Conservation (phyloP, 2,888 invertebrate genomes). For the Allolobophora icterica region DNA sequence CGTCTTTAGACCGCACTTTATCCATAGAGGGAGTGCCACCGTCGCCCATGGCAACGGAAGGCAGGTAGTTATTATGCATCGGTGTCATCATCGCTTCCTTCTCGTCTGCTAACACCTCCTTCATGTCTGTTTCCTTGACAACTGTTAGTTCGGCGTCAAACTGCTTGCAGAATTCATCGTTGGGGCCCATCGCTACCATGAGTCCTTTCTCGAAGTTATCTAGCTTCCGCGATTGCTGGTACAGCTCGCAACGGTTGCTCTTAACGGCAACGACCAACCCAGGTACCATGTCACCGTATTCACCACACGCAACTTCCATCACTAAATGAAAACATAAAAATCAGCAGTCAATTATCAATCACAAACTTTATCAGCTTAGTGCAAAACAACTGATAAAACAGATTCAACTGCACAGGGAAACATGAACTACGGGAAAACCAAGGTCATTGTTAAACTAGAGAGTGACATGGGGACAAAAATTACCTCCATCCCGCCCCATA, state of each 20-base stretch:
- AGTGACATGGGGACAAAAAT: no score
- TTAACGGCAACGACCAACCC: constrained; percentile 74
- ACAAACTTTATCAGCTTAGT: neutral
- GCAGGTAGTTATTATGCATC: constrained; percentile 6
- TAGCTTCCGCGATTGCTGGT: neutral
- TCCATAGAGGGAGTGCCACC: neutral
- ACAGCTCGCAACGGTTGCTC: constrained; percentile 35
- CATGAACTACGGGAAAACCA: neutral
- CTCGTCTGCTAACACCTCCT: neutral
- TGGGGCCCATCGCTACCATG: neutral
- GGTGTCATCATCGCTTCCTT: constrained; percentile 17
- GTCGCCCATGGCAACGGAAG: constrained; percentile 17
- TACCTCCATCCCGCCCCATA: no score
- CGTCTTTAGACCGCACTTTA: neutral
- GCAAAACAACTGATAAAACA: neutral
- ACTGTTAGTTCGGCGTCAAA: neutral
- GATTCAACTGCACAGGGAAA: neutral
- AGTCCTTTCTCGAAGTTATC: constrained; percentile 30
- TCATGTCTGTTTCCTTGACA: constrained; percentile 1
- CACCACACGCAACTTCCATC: constrained; percentile 83
- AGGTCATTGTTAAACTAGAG: no score
- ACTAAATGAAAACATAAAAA: constrained; percentile 69
- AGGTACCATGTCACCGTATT: constrained; percentile 78
- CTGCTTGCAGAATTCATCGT: constrained; percentile 7
- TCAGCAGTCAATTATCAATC: neutral